phyloP scores from a whole-genome alignment of 2,797 vertebrate genomes.

The Ptychobarbus kaznakovi region DNA sequence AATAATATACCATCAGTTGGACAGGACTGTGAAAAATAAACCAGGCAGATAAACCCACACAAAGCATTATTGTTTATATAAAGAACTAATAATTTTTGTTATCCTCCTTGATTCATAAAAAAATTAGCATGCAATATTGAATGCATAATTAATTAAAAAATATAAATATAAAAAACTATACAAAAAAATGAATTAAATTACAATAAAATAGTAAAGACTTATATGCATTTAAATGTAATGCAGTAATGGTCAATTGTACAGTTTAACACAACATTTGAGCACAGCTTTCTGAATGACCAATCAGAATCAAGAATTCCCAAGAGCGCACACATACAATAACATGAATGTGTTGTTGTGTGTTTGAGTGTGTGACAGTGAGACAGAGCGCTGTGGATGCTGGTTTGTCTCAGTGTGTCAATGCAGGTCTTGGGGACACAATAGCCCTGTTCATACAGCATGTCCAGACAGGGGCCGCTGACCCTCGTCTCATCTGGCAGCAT shows the following conservation, averaged over 20 bases:
- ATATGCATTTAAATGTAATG: background rate
- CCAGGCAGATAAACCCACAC: too few relatives aligned
- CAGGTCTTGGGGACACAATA: constrained; percentile 52
- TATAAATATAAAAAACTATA: background rate
- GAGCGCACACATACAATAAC: background rate
- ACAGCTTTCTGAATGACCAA: background rate
- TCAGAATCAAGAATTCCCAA: background rate
- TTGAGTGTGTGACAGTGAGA: constrained; percentile 24
- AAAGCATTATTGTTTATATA: too few relatives aligned
- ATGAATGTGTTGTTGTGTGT: constrained; percentile 4
- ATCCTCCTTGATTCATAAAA: background rate
- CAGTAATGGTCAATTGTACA: background rate
- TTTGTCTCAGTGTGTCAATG: constrained; percentile 55
- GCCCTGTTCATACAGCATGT: constrained; percentile 59
- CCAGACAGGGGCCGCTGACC: constrained; percentile 54
- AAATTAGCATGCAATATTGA: background rate
- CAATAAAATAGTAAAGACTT: background rate
- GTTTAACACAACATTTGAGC: background rate
- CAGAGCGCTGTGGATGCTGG: constrained; percentile 47
- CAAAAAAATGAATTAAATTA: too few relatives aligned
- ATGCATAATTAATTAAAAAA: background rate
- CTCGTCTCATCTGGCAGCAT: constrained; percentile 83
- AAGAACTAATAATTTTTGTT: too few relatives aligned
- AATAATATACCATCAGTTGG: too few relatives aligned
- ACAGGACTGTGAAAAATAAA: background rate